These are phyloP conservation scores for Pampusana beccarii DNA, from an alignment of 2,113 vertebrate genomes.

Conservation along the genomic window DNA sequence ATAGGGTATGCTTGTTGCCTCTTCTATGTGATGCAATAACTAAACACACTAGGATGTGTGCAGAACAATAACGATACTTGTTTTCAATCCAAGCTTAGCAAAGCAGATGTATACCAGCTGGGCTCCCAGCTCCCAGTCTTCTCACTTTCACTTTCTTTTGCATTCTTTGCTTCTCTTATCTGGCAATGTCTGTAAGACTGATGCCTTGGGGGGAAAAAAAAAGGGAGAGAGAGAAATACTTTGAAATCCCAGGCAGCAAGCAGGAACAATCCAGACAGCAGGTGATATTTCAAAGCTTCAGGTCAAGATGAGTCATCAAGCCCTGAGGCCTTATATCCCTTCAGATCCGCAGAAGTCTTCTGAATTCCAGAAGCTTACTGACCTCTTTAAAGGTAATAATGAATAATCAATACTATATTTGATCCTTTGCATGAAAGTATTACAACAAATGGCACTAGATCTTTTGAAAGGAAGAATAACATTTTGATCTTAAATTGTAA, in stretches of 20 bases:
- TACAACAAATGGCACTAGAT: slow-evolving; percentile 18
- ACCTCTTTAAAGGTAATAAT: slow-evolving; percentile 57
- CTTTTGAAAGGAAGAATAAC: slow-evolving; percentile 34
- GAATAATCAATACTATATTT: slow-evolving; percentile 62
- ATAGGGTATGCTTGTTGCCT: background rate
- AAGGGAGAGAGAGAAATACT: background rate
- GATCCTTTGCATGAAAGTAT: slow-evolving; percentile 44
- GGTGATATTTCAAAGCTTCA: slow-evolving; percentile 65
- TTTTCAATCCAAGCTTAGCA: slow-evolving; percentile 31
- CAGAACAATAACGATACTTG: background rate
- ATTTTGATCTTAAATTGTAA: slow-evolving; percentile 50
- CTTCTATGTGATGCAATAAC: background rate
- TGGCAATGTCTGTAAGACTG: slow-evolving; percentile 17
- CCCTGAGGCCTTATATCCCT: slow-evolving; percentile 3
- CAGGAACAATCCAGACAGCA: slow-evolving; percentile 53
- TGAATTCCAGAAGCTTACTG: slow-evolving; percentile 56
- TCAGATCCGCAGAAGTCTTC: slow-evolving; percentile 30
- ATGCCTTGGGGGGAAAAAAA: background rate
- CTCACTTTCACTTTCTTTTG: slow-evolving; percentile 38
- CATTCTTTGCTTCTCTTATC: slow-evolving; percentile 57
- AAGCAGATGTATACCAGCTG: slow-evolving; percentile 33
- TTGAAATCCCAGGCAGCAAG: slow-evolving; percentile 45
- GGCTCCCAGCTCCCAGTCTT: background rate
- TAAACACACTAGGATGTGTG: background rate
- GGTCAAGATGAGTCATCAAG: slow-evolving; percentile 53